Evolutionary conservation across 2,113 vertebrate genomes (phyloP).

Genomic region (Odontophorus gujanensis): DNA sequence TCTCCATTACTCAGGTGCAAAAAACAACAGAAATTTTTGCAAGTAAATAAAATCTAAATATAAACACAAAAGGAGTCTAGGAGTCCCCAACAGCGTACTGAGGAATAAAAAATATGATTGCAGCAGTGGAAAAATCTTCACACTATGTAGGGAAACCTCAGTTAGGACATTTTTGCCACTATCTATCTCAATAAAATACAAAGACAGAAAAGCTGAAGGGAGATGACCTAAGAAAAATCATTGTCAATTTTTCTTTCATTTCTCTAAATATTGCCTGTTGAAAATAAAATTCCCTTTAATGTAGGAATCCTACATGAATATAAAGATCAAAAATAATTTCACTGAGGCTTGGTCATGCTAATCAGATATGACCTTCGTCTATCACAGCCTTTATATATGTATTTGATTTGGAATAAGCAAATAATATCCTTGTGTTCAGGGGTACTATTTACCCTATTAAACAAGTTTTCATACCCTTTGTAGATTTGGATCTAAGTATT

Average conservation of each 20-base stretch:
- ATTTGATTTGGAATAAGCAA: conserved; percentile 9
- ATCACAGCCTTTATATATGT: not conserved
- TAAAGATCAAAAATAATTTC: not conserved
- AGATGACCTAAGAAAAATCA: not conserved
- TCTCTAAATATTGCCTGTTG: not conserved
- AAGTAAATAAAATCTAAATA: not conserved
- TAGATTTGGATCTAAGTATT: not conserved
- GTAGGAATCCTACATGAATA: not conserved
- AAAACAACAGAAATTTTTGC: not conserved
- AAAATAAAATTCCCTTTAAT: not conserved
- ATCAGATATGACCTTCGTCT: not conserved
- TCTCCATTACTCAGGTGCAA: not conserved
- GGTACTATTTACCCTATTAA: not conserved
- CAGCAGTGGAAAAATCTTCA: not conserved
- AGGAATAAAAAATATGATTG: not conserved
- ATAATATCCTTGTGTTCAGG: conserved; percentile 6
- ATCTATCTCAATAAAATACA: not conserved
- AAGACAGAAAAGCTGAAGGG: not conserved
- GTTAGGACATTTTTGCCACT: not conserved
- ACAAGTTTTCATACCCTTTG: not conserved
- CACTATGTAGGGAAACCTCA: not conserved
- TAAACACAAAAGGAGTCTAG: not conserved
- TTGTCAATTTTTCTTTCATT: not conserved
- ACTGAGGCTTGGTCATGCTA: not conserved
- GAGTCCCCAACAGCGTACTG: not conserved